Base-by-base conservation (phyloP, 2,888 invertebrate genomes). In the Hirtodrosophila confusa region DNA sequence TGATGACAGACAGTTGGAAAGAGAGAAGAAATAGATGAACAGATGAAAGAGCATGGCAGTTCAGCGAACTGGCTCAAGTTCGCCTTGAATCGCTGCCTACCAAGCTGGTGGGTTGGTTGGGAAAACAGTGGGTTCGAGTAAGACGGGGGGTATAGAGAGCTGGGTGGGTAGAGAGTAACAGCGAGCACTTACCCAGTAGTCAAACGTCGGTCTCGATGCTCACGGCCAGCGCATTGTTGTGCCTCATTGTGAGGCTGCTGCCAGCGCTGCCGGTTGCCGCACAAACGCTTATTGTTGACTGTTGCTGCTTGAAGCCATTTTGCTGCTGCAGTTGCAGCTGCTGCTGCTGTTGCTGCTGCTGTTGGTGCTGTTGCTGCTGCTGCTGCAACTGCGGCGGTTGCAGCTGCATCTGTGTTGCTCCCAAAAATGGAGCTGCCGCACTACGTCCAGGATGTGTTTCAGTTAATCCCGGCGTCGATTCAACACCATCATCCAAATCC, bases 141-240 rank as follows among this genome's bases (percentile, higher is more conserved):
- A 10, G n/a, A 37, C 6, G 4, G 36, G n/a, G 37, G 31, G 4
- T 3, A n/a, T 24, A 7, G 45, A 27, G 50, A 31, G 24, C 5
- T 5, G 27, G 2, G 43, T 33, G 53, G 33, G 43, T 17, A 37
- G n/a, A 31, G 44, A 47, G 60, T 37, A 54, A 57, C 53, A 54
- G 44, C 65, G 69, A 69, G 65, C 63, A 90, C 93, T 93, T 92
- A 97, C 97, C 96, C 94, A 94, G 94, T 96, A 96, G 96, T 97
- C 97, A 97, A 95, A 97, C 97, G 94, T 97, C 97, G 93, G 97
- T 97, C 94, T 97, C 97, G 93, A 96, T 95, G 93, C 97, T 96
- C 93, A 96, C 95, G 91, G 95, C 95, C 92, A 96, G 95, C 92
- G 95, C 94, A 93, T 95, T 95, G 93, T 95, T 95, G 93, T 95